These are phyloP conservation scores for Danaus melanippus DNA, from an alignment of 1,140 invertebrate genomes.

Conservation along the genomic window DNA sequence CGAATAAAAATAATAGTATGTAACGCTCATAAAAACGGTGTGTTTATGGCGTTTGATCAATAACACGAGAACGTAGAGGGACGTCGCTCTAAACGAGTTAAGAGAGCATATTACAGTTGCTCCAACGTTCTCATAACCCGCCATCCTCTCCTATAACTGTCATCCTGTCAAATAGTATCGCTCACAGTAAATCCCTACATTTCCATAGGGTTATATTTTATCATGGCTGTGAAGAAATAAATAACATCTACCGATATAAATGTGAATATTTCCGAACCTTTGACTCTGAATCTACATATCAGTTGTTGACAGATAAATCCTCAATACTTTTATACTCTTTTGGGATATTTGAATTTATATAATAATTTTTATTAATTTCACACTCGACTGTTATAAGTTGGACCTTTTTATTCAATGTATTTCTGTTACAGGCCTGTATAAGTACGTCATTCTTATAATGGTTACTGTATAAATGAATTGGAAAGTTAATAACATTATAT, in stretches of 20 bases:
- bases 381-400: neutral
- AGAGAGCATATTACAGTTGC: slow-evolving; percentile 31
- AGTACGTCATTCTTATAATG: no score
- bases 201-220: slow-evolving; percentile 65
- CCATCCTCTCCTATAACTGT: slow-evolving; percentile 55
- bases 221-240: slow-evolving; percentile 62
- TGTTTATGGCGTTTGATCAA: slow-evolving; percentile 9
- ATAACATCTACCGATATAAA: slow-evolving; percentile 62
- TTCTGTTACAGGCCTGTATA: no score
- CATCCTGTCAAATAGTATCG: slow-evolving; percentile 62
- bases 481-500: no score
- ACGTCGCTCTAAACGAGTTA: slow-evolving; percentile 49
- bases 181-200: slow-evolving; percentile 55
- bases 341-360: slow-evolving; percentile 21
- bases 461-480: no score
- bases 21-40: slow-evolving; percentile 10
- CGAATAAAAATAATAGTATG: no score
- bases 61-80: slow-evolving; percentile 14
- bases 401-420: no score
- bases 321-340: slow-evolving; percentile 38
- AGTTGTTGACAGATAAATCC: slow-evolving; percentile 65
- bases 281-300: slow-evolving; percentile 67
- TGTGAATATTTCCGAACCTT: slow-evolving; percentile 58
- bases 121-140: slow-evolving; percentile 30
- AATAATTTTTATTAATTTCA: slow-evolving; percentile 11